Evolutionary conservation across 2,113 vertebrate species (phyloP).

Genomic region (Elanus axillaris): DNA sequence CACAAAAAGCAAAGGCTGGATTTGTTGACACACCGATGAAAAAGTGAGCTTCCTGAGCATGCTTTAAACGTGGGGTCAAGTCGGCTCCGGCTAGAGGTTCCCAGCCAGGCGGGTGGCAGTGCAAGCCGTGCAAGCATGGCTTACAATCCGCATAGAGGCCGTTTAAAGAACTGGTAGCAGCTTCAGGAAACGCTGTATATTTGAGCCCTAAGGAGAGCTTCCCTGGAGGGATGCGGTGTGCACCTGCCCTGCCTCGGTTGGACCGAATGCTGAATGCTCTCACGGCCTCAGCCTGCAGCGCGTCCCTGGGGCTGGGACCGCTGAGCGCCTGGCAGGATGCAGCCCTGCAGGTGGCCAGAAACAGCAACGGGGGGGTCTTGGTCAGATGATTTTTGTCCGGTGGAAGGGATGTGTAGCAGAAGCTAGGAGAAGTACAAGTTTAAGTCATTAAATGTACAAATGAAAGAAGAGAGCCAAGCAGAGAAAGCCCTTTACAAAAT

Average conservation of each 20-base stretch:
- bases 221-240: not conserved
- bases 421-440: not conserved
- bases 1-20: not conserved
- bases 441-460: constrained; percentile 24
- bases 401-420: not conserved
- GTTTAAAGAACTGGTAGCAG: not conserved
- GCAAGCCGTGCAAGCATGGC: not conserved
- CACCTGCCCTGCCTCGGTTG: not conserved
- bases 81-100: not conserved
- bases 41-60: not conserved
- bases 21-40: not conserved
- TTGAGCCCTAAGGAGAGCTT: not conserved
- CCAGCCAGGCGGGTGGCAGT: not conserved
- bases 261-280: not conserved
- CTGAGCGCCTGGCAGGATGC: not conserved
- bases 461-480: constrained; percentile 22
- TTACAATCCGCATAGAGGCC: fast-evolving
- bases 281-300: fast-evolving
- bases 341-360: not conserved
- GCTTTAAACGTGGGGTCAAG: not conserved
- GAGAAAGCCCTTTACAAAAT: constrained; percentile 49
- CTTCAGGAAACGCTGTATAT: not conserved
- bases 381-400: not conserved
- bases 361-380: not conserved
- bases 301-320: not conserved